Evolutionary conservation across 2,888 invertebrate genomes (phyloP), one percentile per base, ranked within the genome.

Genomic region (Scaptomyza polygonia): DNA sequence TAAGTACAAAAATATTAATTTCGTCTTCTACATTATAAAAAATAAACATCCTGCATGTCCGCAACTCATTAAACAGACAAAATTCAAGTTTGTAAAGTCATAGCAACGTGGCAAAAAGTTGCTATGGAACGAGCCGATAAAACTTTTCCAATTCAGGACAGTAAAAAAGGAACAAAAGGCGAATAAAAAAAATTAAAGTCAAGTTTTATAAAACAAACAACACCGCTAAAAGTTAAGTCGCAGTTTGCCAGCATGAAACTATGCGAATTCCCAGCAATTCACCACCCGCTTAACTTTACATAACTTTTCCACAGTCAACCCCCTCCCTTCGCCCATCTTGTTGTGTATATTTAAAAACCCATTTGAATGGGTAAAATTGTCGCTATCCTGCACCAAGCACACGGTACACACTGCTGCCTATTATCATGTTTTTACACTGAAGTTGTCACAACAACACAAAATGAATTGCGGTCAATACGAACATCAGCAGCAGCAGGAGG

Each of bases 391-490:
- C 14, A 14, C n/a, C 21, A 45, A 14, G 14, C 49, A 16, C 62
- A 25, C 30, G 43, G 27, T 40, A 45, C 34, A 21, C 45, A 51
- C 4, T 59, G 34, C 16, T 29, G 40, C 57, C 57, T 57, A 79
- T 79, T 82, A 64, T 74, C 68, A 81, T 71, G 72, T 71, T 72
- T 77, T 83, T 79, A 82, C 77, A 54, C 65, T 76, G 86, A 87
- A 82, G 85, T 82, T 87, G 88, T 87, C 86, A 86, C 88, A 87
- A 71, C 77, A 82, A 70, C 69, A 58, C 64, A 27, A 77, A 74
- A 55, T 57, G 72, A 70, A 87, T 79, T 73, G 73, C 67, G 86
- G 88, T 79, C 86, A 82, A 58, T 62, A 59, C 12, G 64, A 55
- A 34, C 48, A 44, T 53, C 3, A 32, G 42, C 42, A 34, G 44